Evolutionary conservation across 2,888 invertebrate species (phyloP).

Genomic region (Electrophaes corylata): DNA sequence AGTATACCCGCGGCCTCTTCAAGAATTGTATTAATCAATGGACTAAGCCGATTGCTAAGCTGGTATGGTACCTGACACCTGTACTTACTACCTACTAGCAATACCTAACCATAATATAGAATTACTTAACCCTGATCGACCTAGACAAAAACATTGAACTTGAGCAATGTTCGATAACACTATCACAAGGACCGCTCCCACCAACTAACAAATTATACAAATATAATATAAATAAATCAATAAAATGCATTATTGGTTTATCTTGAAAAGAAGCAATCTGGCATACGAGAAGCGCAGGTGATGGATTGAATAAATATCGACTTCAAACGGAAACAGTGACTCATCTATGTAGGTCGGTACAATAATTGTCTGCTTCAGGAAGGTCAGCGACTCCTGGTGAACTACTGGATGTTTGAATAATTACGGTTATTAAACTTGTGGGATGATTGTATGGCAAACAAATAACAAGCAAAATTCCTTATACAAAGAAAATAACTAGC

Average conservation of each 20-base stretch:
- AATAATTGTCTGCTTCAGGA: constrained; percentile 4
- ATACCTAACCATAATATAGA: no score
- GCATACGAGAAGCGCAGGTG: constrained; percentile 11
- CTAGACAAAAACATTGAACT: neutral
- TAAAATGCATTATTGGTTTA: constrained; percentile 10
- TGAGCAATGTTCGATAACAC: neutral
- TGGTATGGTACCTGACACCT: no score
- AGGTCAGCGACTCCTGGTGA: constrained; percentile 15
- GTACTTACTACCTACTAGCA: no score
- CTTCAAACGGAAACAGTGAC: constrained; percentile 25
- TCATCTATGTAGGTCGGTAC: constrained; percentile 18
- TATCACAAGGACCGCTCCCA: neutral
- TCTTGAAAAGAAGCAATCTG: constrained; percentile 12
- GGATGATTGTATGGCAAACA: no score
- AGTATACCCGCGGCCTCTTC: no score
- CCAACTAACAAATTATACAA: neutral
- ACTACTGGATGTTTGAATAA: constrained; percentile 6
- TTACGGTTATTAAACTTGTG: neutral
- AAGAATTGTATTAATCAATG: no score
- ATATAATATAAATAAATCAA: no score
- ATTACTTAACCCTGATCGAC: neutral
- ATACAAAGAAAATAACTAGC: no score
- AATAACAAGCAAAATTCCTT: no score
- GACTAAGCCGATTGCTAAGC: no score
- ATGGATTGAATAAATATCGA: constrained; percentile 17